A percentile compares a stretch with the other conserved stretches of the same genome.
phyloP scores from a whole-genome alignment of 2,113 vertebrate species.

The Corvus moneduloides region DNA sequence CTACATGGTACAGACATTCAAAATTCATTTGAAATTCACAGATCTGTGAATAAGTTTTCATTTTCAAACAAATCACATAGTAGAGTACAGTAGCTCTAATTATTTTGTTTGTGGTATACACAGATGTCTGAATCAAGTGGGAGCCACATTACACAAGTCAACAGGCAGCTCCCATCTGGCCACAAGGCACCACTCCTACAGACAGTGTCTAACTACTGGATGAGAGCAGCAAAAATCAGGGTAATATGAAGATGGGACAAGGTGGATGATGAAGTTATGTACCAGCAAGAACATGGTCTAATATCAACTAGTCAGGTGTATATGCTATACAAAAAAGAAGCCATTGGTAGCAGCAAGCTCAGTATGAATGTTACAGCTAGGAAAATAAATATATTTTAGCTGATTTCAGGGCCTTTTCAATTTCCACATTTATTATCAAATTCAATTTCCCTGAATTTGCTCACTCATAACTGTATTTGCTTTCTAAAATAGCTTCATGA shows the following conservation, averaged over 20 bases:
- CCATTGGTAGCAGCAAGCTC: neutral
- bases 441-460: neutral
- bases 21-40: neutral
- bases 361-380: neutral
- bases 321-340: neutral
- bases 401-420: neutral
- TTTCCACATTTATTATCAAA: conserved; percentile 7
- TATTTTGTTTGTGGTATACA: neutral
- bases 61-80: neutral
- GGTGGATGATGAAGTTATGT: neutral
- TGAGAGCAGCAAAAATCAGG: neutral
- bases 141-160: neutral
- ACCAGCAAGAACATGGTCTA: neutral
- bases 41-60: neutral
- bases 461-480: neutral
- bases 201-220: neutral
- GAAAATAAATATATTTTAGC: neutral
- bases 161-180: neutral
- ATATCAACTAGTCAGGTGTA: neutral
- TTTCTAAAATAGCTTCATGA: neutral
- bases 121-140: neutral
- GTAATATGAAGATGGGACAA: neutral
- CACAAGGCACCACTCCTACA: neutral
- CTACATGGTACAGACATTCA: neutral
- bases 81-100: neutral